These are phyloP conservation scores for Aspidapion aeneum DNA, from an alignment of 2,888 invertebrate species.

Conservation along the genomic window DNA sequence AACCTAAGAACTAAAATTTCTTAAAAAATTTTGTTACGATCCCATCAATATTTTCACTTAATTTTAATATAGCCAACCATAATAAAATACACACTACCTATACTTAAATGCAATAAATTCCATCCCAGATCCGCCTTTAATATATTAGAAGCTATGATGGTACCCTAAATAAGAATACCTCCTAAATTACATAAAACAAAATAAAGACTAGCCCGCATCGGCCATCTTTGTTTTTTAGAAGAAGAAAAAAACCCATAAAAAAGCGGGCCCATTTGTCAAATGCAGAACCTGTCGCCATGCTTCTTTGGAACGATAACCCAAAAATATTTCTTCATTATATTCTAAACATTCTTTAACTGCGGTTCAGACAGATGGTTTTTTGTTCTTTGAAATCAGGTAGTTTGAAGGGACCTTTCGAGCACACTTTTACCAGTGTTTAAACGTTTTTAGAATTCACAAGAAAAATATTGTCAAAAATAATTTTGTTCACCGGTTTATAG, in stretches of 20 bases:
- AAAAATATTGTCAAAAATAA: too few relatives aligned
- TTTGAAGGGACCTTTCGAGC: not conserved
- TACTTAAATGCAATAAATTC: not conserved
- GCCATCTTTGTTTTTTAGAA: too few relatives aligned
- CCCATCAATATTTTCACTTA: too few relatives aligned
- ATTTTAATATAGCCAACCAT: too few relatives aligned
- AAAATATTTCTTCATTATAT: not conserved
- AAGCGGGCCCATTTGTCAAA: not conserved
- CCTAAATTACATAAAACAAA: not conserved
- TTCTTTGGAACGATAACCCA: not conserved
- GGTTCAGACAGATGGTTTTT: not conserved
- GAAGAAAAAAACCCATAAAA: not conserved
- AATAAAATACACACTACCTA: too few relatives aligned
- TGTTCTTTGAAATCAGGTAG: not conserved
- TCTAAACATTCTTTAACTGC: not conserved
- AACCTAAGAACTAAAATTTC: too few relatives aligned
- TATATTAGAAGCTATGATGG: not conserved
- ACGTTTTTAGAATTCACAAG: too few relatives aligned
- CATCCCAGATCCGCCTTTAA: not conserved
- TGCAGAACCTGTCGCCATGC: not conserved
- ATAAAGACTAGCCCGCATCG: not conserved
- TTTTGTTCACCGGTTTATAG: too few relatives aligned
- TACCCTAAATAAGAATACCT: not conserved
- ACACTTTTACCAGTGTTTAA: not conserved
- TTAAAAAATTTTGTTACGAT: too few relatives aligned